These are phyloP conservation scores for Porites divaricata DNA, from an alignment of 92 coral and sea anemone genomes.

Conservation along the genomic window DNA sequence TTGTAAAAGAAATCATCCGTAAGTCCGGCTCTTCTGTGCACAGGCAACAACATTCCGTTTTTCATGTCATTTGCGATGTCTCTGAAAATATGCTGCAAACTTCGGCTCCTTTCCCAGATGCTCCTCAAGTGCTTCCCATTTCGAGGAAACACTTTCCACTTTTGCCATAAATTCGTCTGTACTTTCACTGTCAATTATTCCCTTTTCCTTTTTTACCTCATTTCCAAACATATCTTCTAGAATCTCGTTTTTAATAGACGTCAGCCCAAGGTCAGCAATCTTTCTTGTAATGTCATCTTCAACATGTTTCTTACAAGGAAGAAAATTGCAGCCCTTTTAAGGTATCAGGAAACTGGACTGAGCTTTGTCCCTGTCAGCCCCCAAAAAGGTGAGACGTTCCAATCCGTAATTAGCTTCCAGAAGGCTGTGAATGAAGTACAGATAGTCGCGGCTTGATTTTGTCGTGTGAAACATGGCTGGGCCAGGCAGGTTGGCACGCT, in stretches of 20 bases:
- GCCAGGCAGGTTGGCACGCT: constrained; percentile 37
- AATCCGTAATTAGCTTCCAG: constrained; percentile 41
- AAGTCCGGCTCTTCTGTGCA: constrained; percentile 48
- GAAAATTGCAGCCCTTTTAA: constrained; percentile 36
- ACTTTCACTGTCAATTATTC: constrained; percentile 56
- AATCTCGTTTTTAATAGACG: constrained; percentile 7
- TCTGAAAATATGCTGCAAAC: constrained; percentile 38
- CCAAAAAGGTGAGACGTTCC: constrained; percentile 46
- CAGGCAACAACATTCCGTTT: constrained; percentile 43
- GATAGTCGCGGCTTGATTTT: constrained; percentile 29
- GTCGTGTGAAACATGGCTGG: constrained; percentile 50
- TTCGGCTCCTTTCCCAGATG: constrained; percentile 18
- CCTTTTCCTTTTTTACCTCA: constrained; percentile 54
- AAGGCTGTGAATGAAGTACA: constrained; percentile 65
- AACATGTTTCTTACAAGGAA: constrained; percentile 64
- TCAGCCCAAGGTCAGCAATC: constrained; percentile 46
- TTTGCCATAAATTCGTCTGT: constrained; percentile 63
- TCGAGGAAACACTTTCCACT: constrained; percentile 59
- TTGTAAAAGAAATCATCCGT: constrained; percentile 40
- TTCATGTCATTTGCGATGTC: constrained; percentile 40
- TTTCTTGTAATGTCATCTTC: constrained; percentile 53
- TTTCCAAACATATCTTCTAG: constrained; percentile 39
- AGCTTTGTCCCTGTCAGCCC: constrained; percentile 64
- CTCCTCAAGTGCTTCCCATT: constrained; percentile 61
- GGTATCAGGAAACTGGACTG: constrained; percentile 41